Percentiles rank a stretch among this genome's conserved stretches.
These are phyloP conservation scores for Crenichthys baileyi DNA, from an alignment of 2,797 vertebrate genomes.

Conservation along the genomic window DNA sequence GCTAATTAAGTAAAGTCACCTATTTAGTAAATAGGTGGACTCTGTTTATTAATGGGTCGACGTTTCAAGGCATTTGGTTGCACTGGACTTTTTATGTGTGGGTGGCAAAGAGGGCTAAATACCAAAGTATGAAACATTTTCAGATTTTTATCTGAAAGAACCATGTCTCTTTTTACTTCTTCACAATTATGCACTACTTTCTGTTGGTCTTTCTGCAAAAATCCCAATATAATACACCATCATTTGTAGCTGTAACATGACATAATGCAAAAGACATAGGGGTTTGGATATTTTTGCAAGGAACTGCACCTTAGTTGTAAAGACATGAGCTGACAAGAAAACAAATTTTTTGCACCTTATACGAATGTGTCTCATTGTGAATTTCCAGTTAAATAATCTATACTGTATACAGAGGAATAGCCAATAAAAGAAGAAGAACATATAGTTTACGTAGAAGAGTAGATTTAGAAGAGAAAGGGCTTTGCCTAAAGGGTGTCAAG, in stretches of 20 bases:
- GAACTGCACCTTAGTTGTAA: not conserved
- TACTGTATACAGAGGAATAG: constrained; percentile 27
- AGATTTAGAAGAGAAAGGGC: constrained; percentile 60
- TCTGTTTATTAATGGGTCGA: too few species aligned
- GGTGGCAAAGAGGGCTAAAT: not conserved
- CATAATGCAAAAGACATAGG: not conserved
- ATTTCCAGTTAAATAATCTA: constrained; percentile 52
- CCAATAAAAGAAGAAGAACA: constrained; percentile 65
- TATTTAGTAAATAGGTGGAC: too few species aligned
- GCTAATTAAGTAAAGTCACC: too few species aligned
- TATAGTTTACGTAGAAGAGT: constrained; percentile 56
- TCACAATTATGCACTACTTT: not conserved
- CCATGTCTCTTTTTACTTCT: not conserved
- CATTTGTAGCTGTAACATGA: not conserved
- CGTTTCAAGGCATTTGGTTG: not conserved
- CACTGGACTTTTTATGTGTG: not conserved
- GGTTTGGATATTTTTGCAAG: not conserved
- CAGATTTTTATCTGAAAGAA: not conserved
- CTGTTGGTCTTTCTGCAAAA: not conserved
- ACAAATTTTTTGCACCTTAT: constrained; percentile 47
- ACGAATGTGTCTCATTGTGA: constrained; percentile 46
- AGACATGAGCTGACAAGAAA: constrained; percentile 50
- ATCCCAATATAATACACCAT: not conserved
- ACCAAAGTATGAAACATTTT: not conserved
- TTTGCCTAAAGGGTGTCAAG: constrained; percentile 63